Evolutionary conservation across 2,113 vertebrate genomes (phyloP), one percentile per base, ranked within the genome.

Genomic region (Apodemus speciosus): DNA sequence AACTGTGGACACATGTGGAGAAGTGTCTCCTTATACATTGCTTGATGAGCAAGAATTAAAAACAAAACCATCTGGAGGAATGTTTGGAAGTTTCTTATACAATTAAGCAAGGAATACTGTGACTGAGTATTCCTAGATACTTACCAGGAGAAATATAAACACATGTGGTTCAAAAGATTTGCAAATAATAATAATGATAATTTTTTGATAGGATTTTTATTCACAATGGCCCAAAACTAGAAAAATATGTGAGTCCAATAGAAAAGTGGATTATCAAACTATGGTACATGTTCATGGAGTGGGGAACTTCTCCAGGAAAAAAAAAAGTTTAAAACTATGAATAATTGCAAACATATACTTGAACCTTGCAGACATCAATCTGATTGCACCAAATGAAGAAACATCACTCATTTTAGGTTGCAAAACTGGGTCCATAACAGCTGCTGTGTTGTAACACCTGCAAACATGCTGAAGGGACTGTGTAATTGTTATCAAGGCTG

Each of bases 61-160:
- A 64, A 35, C 38, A 85, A 94, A 94, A 40, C 66, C 88, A 75
- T 73, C 51, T 89, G 68, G 76, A 95, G 13, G 73, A 80, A 51
- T 58, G 20, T 89, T 88, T 93, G 91, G 40, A 64, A 92, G 62
- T 64, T 91, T 76, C 86, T 93, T 79, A 77, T 79, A 91, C 94
- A 94, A 88, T 93, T 91, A 91, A 96, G 93, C 68, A 89, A 46
- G 43, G 43, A 46, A 46, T 46, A 46, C 43, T 46, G 32, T 95
- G 90, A 91, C 46, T 89, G 46, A 92, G 32, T 77, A 77, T 86
- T 94, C 60, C 72, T 86, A 68, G 60, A 68, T 87, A 91, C 25
- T 94, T 84, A 94, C 20, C 64, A 68, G 38, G 69, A 91, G n/a
- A 90, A 75, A 85, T 75, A 64, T 56, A 25, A 60, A 60, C 58